Base-by-base conservation (phyloP, 2,113 vertebrate genomes). In the Rhinogobius similis region DNA sequence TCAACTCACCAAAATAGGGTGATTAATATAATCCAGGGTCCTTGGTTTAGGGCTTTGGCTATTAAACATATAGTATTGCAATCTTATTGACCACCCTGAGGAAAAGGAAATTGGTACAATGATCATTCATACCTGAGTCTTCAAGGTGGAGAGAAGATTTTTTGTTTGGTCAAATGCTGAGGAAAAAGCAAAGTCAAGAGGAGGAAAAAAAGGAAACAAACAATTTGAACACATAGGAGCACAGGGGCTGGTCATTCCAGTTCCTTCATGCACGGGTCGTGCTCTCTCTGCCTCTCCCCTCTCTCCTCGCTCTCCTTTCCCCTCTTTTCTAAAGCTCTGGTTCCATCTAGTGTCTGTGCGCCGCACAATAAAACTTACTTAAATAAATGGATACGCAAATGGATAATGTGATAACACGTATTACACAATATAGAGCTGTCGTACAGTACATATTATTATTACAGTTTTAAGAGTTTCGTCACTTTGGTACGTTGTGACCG, bases 71-170 rank as follows among this genome's bases (percentile, higher is more conserved):
- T 26, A 55, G 3, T 52, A 52, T 11, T 23, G 10, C 12, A 56
- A 23, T 12, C 21, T 53, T 53, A 23, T 9, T 56, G 53, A 36
- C 29, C 58, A 38, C 20, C 20, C 18, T 61, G 20, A 12, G 18
- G 4, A 61, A 21, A 61, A 36, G 9, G 29, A 61, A 32, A 10
- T 18, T 14, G 13, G 29, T 39, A 65, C 10, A 53, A 62, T 24
- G 29, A 20, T 76, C 36, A 0, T 10, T 68, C 86, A 65, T 91
- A 91, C 90, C 88, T 91, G 82, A 41, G 80, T 86, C 75, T 74
- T 82, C 78, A 67, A 2, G 64, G 61, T 43, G 64, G 26, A 26
- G 56, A 11, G 82, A 39, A 63, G 62, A 52, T 36, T 41, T 81
- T 81, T 27, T 73, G 75, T 56, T 70, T 64, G 74, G 66, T 29